A percentile compares a stretch with the other conserved stretches of the same genome.
Conservation (phyloP, 2,888 invertebrate species). For the Megastigmus dorsalis region DNA sequence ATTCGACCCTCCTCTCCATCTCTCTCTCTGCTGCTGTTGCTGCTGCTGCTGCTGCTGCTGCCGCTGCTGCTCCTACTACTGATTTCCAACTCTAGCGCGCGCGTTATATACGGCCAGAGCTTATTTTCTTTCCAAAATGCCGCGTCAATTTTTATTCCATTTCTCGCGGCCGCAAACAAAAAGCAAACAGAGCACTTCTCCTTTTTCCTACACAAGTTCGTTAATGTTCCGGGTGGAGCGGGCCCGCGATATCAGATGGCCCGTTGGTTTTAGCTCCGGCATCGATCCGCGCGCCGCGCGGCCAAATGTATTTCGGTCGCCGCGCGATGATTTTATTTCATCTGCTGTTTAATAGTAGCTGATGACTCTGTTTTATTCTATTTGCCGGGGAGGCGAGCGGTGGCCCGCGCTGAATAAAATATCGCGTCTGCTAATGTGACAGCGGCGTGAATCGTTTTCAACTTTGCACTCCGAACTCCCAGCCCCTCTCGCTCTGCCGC, state of each 20-base stretch:
- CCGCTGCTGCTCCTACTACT: no score
- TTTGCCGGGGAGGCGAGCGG: neutral
- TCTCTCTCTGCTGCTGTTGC: no score
- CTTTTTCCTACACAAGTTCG: slow-evolving; percentile 5
- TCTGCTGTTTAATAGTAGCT: neutral
- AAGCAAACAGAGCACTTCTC: no score
- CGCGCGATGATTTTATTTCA: slow-evolving; percentile 12
- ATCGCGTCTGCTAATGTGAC: neutral
- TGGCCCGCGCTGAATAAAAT: slow-evolving; percentile 1
- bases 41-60: no score
- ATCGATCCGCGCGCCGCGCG: neutral
- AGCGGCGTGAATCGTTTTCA: slow-evolving; percentile 4
- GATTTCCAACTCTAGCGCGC: slow-evolving; percentile 39
- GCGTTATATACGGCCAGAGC: no score
- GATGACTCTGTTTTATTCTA: slow-evolving; percentile 12
- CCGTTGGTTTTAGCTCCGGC: no score
- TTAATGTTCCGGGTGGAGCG: no score
- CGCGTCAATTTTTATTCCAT: slow-evolving; percentile 47
- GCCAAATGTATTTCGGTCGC: neutral
- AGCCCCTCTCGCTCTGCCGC: no score
- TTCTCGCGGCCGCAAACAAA: slow-evolving; percentile 28
- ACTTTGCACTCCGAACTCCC: neutral
- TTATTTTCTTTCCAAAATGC: slow-evolving; percentile 46
- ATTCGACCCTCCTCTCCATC: slow-evolving; percentile 33
- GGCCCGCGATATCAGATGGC: no score